Percentiles rank a stretch among this genome's conserved stretches.
phyloP scores from a whole-genome alignment of 2,797 vertebrate genomes.

The Tarsius wallacei region DNA sequence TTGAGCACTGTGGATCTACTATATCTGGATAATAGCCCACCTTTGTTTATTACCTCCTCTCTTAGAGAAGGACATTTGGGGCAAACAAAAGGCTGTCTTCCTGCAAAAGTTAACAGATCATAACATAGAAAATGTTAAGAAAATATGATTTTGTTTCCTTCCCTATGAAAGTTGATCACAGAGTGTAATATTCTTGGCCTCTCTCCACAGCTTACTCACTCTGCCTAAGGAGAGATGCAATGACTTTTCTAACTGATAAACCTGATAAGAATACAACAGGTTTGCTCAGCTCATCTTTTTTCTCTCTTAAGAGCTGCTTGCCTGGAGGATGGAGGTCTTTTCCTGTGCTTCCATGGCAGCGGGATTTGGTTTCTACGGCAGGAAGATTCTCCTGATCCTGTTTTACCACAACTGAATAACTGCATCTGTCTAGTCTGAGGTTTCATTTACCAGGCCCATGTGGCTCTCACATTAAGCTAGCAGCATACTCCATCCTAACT shows the following conservation, averaged over 20 bases:
- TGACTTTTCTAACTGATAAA: not conserved
- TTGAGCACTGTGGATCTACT: not conserved
- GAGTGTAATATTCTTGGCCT: not conserved
- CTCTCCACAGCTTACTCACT: not conserved
- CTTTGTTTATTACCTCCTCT: not conserved
- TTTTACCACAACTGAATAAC: not conserved
- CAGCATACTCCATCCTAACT: not conserved
- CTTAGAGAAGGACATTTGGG: not conserved
- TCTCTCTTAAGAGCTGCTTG: not conserved
- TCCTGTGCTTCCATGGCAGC: not conserved
- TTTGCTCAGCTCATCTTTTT: not conserved
- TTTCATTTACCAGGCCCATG: not conserved
- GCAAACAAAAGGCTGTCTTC: not conserved
- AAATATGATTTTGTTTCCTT: not conserved
- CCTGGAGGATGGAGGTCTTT: not conserved
- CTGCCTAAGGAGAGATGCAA: not conserved
- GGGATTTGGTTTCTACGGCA: not conserved
- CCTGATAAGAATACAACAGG: not conserved
- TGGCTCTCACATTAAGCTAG: not conserved
- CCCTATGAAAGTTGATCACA: not conserved
- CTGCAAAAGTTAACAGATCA: not conserved
- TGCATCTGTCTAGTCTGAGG: not conserved
- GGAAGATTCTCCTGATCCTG: not conserved
- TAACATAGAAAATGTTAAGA: not conserved
- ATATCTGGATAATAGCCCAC: not conserved